Conservation (phyloP, 2,888 invertebrate genomes). For the Poecilobothrus nobilitatus region DNA sequence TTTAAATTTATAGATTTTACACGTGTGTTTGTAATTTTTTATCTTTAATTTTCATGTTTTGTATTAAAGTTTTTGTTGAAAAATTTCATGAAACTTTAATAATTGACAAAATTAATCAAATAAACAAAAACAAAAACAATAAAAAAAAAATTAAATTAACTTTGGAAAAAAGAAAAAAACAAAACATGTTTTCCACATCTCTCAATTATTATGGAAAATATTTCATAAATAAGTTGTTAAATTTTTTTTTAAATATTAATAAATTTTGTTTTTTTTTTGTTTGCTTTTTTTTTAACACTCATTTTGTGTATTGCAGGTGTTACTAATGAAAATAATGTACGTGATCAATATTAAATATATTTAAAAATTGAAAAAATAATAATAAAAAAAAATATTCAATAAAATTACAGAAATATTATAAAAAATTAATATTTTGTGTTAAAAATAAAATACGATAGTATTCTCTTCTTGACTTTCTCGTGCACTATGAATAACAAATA, state of each 20-base stretch:
- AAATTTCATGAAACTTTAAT: no score
- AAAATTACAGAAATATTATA: no score
- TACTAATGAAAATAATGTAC: background rate
- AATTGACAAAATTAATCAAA: no score
- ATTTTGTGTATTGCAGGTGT: background rate
- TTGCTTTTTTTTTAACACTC: background rate
- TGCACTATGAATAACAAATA: no score
- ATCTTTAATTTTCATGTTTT: background rate
- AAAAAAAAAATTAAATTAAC: background rate
- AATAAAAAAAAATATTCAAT: no score
- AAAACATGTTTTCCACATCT: background rate
- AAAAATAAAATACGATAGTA: no score
- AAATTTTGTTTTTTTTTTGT: no score
- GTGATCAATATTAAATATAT: background rate
- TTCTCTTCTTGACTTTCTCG: no score
- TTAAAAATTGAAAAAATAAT: no score
- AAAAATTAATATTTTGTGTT: no score
- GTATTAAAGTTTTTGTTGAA: background rate
- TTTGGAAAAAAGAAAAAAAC: background rate
- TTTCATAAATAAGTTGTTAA: background rate
- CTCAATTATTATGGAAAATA: background rate
- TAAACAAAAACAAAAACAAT: no score
- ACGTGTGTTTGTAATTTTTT: background rate
- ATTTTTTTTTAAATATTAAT: background rate
- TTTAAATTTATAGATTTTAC: constrained; percentile 2